Evolutionary conservation across 2,113 vertebrate genomes (phyloP).

Genomic region (Dascyllus trimaculatus): DNA sequence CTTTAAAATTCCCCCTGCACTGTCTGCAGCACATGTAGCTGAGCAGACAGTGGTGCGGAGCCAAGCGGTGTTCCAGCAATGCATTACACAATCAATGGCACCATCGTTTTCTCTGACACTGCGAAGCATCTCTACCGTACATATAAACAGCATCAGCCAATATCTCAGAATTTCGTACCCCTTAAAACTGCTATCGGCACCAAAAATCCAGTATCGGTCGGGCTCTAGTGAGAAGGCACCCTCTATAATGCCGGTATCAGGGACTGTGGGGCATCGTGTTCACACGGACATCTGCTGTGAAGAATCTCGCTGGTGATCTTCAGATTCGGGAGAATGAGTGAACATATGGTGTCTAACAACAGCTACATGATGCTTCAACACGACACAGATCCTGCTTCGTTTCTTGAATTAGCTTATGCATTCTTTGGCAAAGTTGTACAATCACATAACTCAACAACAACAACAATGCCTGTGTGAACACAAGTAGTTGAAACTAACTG

Average conservation of each 20-base stretch:
- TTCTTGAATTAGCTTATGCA: slow-evolving; percentile 46
- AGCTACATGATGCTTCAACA: slow-evolving; percentile 19
- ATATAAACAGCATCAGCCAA: too few relatives aligned
- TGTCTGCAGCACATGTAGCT: too few relatives aligned
- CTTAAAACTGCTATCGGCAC: too few relatives aligned
- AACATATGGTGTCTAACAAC: slow-evolving; percentile 32
- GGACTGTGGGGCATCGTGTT: slow-evolving; percentile 44
- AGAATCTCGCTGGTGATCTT: slow-evolving; percentile 72
- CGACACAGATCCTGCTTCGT: slow-evolving; percentile 23
- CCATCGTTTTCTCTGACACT: too few relatives aligned
- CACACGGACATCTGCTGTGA: slow-evolving; percentile 52
- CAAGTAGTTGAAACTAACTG: slow-evolving; percentile 9
- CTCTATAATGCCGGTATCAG: slow-evolving; percentile 48
- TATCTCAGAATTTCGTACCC: too few relatives aligned
- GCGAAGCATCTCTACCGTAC: too few relatives aligned
- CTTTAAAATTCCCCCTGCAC: too few relatives aligned
- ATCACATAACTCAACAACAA: slow-evolving; percentile 61
- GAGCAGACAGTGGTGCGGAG: too few relatives aligned
- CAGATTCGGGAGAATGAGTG: slow-evolving; percentile 17
- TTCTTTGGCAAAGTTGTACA: slow-evolving; percentile 79
- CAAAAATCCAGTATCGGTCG: too few relatives aligned
- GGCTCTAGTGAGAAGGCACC: slow-evolving; percentile 56
- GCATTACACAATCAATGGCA: too few relatives aligned
- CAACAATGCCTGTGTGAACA: slow-evolving; percentile 70
- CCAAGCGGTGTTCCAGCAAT: too few relatives aligned